Evolutionary conservation across 2,888 invertebrate species (phyloP).

Genomic region (Philaethria dido): DNA sequence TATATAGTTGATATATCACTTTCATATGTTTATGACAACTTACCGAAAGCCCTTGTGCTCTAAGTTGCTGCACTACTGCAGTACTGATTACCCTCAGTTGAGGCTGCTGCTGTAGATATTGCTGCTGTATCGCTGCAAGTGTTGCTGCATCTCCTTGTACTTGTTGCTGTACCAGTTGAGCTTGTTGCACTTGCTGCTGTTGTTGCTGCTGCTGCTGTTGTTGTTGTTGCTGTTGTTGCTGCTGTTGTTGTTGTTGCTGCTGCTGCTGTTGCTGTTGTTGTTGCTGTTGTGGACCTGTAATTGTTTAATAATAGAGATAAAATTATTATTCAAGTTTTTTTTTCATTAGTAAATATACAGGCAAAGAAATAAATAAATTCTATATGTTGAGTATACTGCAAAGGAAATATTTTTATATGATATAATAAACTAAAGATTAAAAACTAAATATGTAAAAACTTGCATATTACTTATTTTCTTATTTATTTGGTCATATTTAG

Average conservation of each 20-base stretch:
- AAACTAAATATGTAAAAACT: too few species aligned
- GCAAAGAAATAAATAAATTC: too few species aligned
- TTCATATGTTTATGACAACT: constrained; percentile 46
- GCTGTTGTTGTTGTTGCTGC: constrained; percentile 57
- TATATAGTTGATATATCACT: too few species aligned
- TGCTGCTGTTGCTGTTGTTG: constrained; percentile 55
- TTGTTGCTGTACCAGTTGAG: constrained; percentile 61
- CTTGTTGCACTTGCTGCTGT: constrained; percentile 71
- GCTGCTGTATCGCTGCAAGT: constrained; percentile 77
- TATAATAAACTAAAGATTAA: too few species aligned
- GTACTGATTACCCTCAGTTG: constrained; percentile 84
- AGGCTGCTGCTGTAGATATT: constrained; percentile 79
- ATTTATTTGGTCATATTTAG: too few species aligned
- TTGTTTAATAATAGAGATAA: neutral
- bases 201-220: constrained; percentile 68
- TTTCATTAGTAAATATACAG: too few species aligned
- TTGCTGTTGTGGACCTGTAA: constrained; percentile 55
- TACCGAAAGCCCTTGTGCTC: constrained; percentile 80
- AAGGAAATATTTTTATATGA: too few species aligned
- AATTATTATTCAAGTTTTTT: neutral
- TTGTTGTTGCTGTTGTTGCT: constrained; percentile 56
- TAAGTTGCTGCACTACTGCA: constrained; percentile 83
- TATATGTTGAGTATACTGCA: too few species aligned
- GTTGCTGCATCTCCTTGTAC: constrained; percentile 77
- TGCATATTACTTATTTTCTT: too few species aligned